These are phyloP conservation scores for Bolinopsis microptera DNA, from an alignment of 37 sponge, comb jelly and placozoan species.

Conservation along the genomic window DNA sequence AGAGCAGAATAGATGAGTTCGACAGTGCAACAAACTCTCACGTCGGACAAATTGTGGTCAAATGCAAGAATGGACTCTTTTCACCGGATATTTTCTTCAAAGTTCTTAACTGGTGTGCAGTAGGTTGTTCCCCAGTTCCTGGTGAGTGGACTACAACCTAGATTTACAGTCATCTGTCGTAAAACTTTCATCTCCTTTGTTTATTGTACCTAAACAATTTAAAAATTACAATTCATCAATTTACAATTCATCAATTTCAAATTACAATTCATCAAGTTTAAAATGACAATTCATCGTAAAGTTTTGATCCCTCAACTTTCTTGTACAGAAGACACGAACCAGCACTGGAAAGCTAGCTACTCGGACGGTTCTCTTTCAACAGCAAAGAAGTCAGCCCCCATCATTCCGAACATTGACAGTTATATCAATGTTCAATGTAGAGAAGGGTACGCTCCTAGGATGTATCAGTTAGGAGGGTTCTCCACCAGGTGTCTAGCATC, in stretches of 20 bases:
- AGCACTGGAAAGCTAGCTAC: background rate
- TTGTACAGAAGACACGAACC: background rate
- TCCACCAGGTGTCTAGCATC: slow-evolving; percentile 4
- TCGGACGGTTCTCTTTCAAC: background rate
- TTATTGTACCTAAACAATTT: no score
- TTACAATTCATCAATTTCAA: no score
- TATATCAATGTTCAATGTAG: slow-evolving; percentile 9
- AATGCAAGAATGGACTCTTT: background rate
- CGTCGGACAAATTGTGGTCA: background rate
- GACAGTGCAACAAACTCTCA: background rate
- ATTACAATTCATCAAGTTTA: no score
- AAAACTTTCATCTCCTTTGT: no score
- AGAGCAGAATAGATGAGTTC: background rate
- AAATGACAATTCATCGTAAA: no score
- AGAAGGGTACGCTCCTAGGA: background rate
- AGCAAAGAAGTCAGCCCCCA: background rate
- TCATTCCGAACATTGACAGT: background rate
- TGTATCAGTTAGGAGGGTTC: background rate
- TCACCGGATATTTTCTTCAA: background rate
- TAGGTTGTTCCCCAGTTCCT: slow-evolving; percentile 7
- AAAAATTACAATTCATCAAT: no score
- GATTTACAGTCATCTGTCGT: no score
- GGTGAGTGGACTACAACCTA: no score
- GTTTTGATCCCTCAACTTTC: no score
- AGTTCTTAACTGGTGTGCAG: background rate